Percentiles rank a stretch among this genome's conserved stretches.
Evolutionary conservation across 2,888 invertebrate genomes (phyloP).

Genomic region (Chrysotoxum bicinctum): DNA sequence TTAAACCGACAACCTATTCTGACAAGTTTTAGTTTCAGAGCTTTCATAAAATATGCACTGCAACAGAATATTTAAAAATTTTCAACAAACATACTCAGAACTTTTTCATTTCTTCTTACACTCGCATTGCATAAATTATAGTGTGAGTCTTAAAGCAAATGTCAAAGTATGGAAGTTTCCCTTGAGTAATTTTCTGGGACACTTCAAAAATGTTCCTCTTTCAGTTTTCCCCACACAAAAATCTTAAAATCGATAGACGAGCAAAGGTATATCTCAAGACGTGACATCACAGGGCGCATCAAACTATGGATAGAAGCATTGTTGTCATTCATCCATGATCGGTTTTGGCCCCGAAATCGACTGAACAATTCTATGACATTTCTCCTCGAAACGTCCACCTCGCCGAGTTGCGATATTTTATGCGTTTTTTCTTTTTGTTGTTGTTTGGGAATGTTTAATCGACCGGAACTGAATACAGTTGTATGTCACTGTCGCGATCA

Average conservation of each 20-base stretch:
- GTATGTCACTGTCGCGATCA: slow-evolving; percentile 70
- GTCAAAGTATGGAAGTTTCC: slow-evolving; percentile 52
- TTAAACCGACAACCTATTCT: too few relatives aligned
- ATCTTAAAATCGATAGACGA: neutral
- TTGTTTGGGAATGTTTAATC: slow-evolving; percentile 62
- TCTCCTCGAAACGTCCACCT: neutral
- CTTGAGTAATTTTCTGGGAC: slow-evolving; percentile 60
- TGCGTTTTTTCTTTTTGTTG: slow-evolving; percentile 34
- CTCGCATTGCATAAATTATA: neutral
- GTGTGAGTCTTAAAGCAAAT: slow-evolving; percentile 15
- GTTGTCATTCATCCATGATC: slow-evolving; percentile 68
- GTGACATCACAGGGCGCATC: slow-evolving; percentile 48
- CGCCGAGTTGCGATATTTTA: slow-evolving; percentile 20
- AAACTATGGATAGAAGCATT: neutral
- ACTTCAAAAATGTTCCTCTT: slow-evolving; percentile 3
- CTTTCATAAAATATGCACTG: too few relatives aligned
- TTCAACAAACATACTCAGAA: too few relatives aligned
- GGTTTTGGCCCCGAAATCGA: slow-evolving; percentile 59
- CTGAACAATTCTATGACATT: slow-evolving; percentile 18
- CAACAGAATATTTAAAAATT: too few relatives aligned
- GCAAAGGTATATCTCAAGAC: slow-evolving; percentile 31
- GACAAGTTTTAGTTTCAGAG: too few relatives aligned
- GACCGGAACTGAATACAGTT: slow-evolving; percentile 69
- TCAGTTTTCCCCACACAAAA: slow-evolving; percentile 11
- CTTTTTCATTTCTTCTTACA: neutral